phyloP scores from a whole-genome alignment of 2,888 invertebrate species.

The Morpho helenor region DNA sequence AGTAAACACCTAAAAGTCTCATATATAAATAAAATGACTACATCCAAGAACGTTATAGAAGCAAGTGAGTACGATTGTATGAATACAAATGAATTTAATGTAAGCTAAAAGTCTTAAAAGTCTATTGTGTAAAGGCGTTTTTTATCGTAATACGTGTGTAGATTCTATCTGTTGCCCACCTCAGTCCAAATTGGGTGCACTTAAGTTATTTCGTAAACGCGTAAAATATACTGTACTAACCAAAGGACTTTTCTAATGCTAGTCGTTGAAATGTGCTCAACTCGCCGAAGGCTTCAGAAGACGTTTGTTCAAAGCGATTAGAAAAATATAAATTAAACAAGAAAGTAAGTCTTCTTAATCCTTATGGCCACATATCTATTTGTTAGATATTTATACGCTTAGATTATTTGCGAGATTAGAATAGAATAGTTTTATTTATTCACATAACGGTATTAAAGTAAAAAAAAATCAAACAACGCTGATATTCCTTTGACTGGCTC shows the following conservation, averaged over 20 bases:
- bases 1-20: conserved; percentile 4
- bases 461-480: too few species aligned
- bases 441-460: too few species aligned
- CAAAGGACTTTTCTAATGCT: background rate
- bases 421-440: too few species aligned
- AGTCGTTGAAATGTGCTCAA: background rate
- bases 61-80: conserved; percentile 25
- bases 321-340: too few species aligned
- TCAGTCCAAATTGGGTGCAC: conserved; percentile 31
- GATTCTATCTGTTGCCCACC: conserved; percentile 44
- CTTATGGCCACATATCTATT: too few species aligned
- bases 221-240: conserved; percentile 19
- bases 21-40: conserved; percentile 8
- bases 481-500: too few species aligned
- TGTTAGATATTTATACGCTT: too few species aligned
- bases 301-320: too few species aligned
- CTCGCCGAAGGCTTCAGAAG: background rate
- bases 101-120: conserved; percentile 19
- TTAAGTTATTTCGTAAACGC: conserved; percentile 23
- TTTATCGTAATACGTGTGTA: conserved; percentile 40
- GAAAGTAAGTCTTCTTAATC: too few species aligned
- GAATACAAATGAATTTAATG: conserved; percentile 41
- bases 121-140: conserved; percentile 35
- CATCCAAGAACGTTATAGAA: conserved; percentile 16
- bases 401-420: too few species aligned